Conservation (phyloP, 2,797 vertebrate genomes). For the Notolepis coatsorum region DNA sequence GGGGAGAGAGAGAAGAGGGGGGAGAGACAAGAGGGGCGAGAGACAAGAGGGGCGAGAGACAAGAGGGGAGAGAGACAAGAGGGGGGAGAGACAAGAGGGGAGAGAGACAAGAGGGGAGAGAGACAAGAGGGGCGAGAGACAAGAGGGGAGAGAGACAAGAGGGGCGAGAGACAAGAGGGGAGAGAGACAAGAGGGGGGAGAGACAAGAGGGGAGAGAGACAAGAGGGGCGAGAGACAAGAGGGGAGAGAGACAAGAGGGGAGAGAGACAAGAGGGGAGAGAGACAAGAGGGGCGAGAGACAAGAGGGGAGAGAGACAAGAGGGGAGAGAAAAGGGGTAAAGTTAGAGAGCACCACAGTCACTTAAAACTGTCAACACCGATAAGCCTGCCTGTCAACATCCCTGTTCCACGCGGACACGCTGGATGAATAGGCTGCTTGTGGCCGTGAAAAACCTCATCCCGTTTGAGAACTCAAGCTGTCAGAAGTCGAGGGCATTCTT, state of each 20-base stretch:
- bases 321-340: slow-evolving; percentile 5
- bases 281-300: neutral
- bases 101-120: too few species aligned
- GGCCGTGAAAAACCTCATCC: neutral
- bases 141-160: too few species aligned
- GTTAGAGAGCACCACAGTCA: slow-evolving; percentile 11
- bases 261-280: too few species aligned
- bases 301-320: slow-evolving; percentile 1
- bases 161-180: neutral
- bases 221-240: neutral
- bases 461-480: slow-evolving; percentile 1
- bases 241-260: neutral
- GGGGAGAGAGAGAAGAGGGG: too few species aligned
- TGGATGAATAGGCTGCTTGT: neutral
- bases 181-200: neutral
- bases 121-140: too few species aligned
- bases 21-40: too few species aligned
- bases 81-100: too few species aligned
- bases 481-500: slow-evolving; percentile 9
- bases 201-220: neutral
- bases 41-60: too few species aligned
- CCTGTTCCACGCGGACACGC: neutral
- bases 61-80: too few species aligned
- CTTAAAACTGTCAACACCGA: slow-evolving; percentile 10
- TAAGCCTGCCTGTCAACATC: neutral